A percentile compares a stretch with the other conserved stretches of the same genome.
Evolutionary conservation across 2,888 invertebrate species (phyloP).

Genomic region (Dimorphilus gyrociliatus): DNA sequence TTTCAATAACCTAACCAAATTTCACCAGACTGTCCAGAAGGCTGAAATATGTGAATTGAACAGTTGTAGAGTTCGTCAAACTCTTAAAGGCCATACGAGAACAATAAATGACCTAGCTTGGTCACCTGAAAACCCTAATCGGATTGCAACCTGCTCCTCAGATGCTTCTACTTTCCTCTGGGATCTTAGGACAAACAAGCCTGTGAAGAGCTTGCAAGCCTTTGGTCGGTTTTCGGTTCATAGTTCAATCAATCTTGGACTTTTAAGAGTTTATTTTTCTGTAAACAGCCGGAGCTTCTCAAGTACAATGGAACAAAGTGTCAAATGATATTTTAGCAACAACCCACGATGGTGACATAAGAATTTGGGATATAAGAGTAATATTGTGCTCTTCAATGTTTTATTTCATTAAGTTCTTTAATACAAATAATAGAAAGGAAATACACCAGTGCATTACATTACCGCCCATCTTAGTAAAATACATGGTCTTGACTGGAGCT

Average conservation of each 20-base stretch:
- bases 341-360: constrained; percentile 84
- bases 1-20: too few relatives aligned
- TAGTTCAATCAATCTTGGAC: too few relatives aligned
- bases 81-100: too few relatives aligned
- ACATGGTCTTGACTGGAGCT: constrained; percentile 83
- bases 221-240: too few relatives aligned
- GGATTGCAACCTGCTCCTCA: constrained; percentile 72
- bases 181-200: constrained; percentile 67
- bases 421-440: constrained; percentile 34
- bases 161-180: constrained; percentile 84
- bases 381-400: too few relatives aligned
- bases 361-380: constrained; percentile 87
- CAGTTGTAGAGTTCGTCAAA: too few relatives aligned
- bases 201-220: too few relatives aligned
- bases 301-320: constrained; percentile 80
- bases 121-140: constrained; percentile 59
- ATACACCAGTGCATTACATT: constrained; percentile 65
- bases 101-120: constrained; percentile 77
- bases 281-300: constrained; percentile 56
- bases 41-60: too few relatives aligned
- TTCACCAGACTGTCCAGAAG: too few relatives aligned
- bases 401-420: too few relatives aligned
- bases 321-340: constrained; percentile 69
- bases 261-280: too few relatives aligned
- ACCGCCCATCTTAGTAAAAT: constrained; percentile 78